phyloP scores from a whole-genome alignment of 1,140 invertebrate species.

The Bombus balteatus region DNA sequence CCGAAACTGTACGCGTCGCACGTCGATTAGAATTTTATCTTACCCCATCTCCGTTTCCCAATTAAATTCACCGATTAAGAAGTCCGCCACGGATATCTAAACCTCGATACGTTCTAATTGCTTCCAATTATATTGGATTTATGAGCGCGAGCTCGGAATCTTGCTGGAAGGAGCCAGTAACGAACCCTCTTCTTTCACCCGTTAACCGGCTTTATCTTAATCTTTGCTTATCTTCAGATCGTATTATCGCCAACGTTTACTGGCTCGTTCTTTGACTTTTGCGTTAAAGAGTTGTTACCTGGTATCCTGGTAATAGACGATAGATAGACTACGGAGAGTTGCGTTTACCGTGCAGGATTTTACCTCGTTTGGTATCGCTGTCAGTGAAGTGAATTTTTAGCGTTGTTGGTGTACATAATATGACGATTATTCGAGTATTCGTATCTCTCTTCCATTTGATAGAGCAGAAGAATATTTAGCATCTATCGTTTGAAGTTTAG shows the following conservation, averaged over 20 bases:
- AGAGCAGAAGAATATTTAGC: background rate
- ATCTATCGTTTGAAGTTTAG: background rate
- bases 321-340: background rate
- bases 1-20: background rate
- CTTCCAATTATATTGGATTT: constrained; percentile 45
- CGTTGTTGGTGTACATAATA: background rate
- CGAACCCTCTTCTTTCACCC: background rate
- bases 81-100: background rate
- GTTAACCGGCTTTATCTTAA: constrained; percentile 52
- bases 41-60: background rate
- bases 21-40: constrained; percentile 26
- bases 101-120: constrained; percentile 36
- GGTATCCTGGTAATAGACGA: background rate
- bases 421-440: background rate
- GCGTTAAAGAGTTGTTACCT: background rate
- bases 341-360: background rate
- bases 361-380: background rate
- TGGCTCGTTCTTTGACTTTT: background rate
- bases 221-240: constrained; percentile 51
- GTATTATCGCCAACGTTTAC: constrained; percentile 7
- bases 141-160: background rate
- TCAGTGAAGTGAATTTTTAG: too few relatives aligned
- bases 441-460: background rate
- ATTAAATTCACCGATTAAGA: constrained; percentile 37
- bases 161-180: constrained; percentile 10